phyloP scores from a whole-genome alignment of 2,888 invertebrate species.

The Quadroppia sp. region DNA sequence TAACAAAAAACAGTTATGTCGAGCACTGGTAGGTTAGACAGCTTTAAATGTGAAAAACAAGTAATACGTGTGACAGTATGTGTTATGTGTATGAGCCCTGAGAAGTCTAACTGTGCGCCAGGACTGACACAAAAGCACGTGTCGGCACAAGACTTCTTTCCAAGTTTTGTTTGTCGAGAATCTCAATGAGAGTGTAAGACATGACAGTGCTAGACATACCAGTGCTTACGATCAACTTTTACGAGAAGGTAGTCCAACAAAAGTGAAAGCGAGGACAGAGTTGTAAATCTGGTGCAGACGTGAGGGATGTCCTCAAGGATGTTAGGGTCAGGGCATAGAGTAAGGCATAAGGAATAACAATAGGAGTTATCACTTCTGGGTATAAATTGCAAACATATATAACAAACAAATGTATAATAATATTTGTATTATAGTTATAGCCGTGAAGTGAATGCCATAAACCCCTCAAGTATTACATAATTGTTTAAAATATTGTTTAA shows the following conservation, averaged over 20 bases:
- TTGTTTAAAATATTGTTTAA: too few species aligned
- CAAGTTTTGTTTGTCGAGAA: neutral
- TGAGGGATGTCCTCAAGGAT: conserved; percentile 14
- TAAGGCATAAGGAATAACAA: too few species aligned
- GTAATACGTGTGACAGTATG: neutral
- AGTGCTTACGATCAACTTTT: too few species aligned
- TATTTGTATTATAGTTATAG: too few species aligned
- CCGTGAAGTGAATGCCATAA: too few species aligned
- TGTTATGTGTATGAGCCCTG: neutral
- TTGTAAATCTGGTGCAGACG: neutral
- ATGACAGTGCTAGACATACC: neutral
- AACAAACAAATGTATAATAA: too few species aligned
- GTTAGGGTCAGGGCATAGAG: too few species aligned
- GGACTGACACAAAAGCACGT: conserved; percentile 3
- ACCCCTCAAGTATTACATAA: too few species aligned
- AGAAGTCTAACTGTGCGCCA: neutral
- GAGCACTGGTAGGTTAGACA: neutral
- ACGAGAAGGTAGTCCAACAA: neutral
- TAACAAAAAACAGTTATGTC: conserved; percentile 14
- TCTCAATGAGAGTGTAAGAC: neutral
- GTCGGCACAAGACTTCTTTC: too few species aligned
- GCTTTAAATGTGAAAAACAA: neutral
- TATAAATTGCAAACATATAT: too few species aligned
- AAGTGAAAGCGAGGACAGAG: conserved; percentile 1
- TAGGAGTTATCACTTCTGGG: too few species aligned